A percentile compares a stretch with the other conserved stretches of the same genome.
Evolutionary conservation across 92 coral and sea anemone genomes (phyloP).

Genomic region (Pocillopora grandis): DNA sequence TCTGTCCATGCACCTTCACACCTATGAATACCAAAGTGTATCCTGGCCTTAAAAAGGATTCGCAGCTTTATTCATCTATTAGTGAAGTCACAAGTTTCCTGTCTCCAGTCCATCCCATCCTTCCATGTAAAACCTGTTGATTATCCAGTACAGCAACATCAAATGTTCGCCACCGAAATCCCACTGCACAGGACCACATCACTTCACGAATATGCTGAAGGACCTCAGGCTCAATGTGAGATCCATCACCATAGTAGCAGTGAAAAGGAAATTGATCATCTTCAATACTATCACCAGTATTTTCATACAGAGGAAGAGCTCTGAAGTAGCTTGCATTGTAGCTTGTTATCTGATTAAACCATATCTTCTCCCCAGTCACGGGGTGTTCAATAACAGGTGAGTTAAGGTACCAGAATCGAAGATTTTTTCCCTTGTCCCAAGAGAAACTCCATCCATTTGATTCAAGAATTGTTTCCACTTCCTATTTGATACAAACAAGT

Average conservation of each 20-base stretch:
- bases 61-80: conserved; percentile 20
- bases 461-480: conserved; percentile 49
- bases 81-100: conserved; percentile 48
- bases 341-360: conserved; percentile 53
- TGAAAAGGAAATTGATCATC: conserved; percentile 61
- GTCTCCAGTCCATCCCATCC: conserved; percentile 67
- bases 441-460: conserved; percentile 36
- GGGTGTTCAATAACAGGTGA: conserved; percentile 58
- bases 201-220: conserved; percentile 74
- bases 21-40: too few species aligned
- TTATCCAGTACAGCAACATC: conserved; percentile 73
- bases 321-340: conserved; percentile 45
- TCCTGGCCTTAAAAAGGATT: background rate
- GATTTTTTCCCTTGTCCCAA: conserved; percentile 49
- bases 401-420: conserved; percentile 43
- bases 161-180: conserved; percentile 56
- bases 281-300: conserved; percentile 7
- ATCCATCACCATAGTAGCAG: conserved; percentile 69
- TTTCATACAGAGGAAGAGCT: conserved; percentile 45
- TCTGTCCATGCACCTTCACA: too few species aligned
- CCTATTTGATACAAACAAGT: conserved; percentile 28
- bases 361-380: conserved; percentile 57
- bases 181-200: conserved; percentile 70
- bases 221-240: conserved; percentile 60
- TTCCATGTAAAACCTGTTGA: conserved; percentile 61